phyloP scores from a whole-genome alignment of 2,113 vertebrate genomes.

The Haemorhous mexicanus region DNA sequence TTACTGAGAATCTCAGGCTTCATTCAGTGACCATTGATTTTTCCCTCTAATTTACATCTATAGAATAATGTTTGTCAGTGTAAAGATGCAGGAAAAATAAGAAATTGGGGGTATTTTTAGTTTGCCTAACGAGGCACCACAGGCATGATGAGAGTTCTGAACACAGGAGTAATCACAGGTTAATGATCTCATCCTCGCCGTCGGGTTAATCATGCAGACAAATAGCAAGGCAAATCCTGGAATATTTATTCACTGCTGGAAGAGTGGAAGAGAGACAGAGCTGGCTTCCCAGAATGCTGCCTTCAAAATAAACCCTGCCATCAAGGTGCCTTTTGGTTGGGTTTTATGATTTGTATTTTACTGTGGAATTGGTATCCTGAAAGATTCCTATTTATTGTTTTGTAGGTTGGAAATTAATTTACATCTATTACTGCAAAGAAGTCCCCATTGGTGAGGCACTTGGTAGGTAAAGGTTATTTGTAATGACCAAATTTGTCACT shows the following conservation, averaged over 20 bases:
- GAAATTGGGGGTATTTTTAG: background rate
- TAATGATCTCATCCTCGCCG: conserved; percentile 24
- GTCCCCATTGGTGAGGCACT: conserved; percentile 63
- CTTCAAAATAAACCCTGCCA: background rate
- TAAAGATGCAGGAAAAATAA: background rate
- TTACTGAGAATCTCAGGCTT: background rate
- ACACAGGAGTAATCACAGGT: background rate
- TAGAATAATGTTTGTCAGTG: background rate
- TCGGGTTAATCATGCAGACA: background rate
- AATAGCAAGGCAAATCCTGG: background rate
- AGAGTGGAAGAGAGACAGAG: rapidly evolving
- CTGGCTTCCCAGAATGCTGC: background rate
- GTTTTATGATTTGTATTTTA: background rate
- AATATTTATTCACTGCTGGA: background rate
- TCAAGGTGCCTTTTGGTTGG: background rate
- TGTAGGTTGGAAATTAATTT: conserved; percentile 72
- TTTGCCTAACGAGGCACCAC: background rate
- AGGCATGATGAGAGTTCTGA: background rate
- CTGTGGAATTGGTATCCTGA: conserved; percentile 3
- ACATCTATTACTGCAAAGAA: conserved; percentile 62
- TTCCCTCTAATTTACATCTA: background rate
- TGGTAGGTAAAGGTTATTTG: conserved; percentile 80
- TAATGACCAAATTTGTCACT: conserved; percentile 86
- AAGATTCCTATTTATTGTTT: conserved; percentile 61
- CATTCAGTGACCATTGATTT: background rate